Evolutionary conservation across 2,113 vertebrate species (phyloP).

Genomic region (Platycercus adscitus): DNA sequence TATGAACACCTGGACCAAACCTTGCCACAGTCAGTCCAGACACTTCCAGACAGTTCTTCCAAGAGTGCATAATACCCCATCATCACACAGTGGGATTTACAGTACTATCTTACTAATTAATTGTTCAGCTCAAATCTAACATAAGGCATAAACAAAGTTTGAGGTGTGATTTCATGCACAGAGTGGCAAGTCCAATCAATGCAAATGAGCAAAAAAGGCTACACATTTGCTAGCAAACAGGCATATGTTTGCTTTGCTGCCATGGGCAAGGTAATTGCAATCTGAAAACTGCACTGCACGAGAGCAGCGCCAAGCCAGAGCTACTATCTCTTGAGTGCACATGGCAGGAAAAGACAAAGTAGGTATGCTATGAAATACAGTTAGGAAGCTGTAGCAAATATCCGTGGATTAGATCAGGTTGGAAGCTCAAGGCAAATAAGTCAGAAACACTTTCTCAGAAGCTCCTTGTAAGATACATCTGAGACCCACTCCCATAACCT

Average conservation of each 20-base stretch:
- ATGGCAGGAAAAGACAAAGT: not conserved
- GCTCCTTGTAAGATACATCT: fast-evolving
- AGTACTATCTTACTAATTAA: not conserved
- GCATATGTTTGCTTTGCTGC: not conserved
- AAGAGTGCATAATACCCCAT: not conserved
- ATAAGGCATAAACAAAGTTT: not conserved
- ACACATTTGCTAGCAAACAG: not conserved
- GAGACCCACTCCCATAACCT: not conserved
- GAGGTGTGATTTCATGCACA: not conserved
- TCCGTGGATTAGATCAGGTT: not conserved
- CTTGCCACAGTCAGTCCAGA: not conserved
- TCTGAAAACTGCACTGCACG: not conserved
- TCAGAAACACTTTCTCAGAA: not conserved
- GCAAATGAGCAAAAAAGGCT: not conserved
- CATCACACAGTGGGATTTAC: not conserved
- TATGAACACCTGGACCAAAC: not conserved
- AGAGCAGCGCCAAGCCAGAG: not conserved
- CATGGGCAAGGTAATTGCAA: fast-evolving
- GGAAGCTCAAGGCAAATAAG: not conserved
- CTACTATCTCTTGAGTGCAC: not conserved
- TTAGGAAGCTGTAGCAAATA: not conserved
- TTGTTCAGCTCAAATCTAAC: not conserved
- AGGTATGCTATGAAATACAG: fast-evolving
- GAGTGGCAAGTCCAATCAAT: not conserved
- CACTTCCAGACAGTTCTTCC: fast-evolving